Evolutionary conservation across 2,113 vertebrate species (phyloP), one percentile per base, ranked within the genome.

Genomic region (Protomyctophum bolini): DNA sequence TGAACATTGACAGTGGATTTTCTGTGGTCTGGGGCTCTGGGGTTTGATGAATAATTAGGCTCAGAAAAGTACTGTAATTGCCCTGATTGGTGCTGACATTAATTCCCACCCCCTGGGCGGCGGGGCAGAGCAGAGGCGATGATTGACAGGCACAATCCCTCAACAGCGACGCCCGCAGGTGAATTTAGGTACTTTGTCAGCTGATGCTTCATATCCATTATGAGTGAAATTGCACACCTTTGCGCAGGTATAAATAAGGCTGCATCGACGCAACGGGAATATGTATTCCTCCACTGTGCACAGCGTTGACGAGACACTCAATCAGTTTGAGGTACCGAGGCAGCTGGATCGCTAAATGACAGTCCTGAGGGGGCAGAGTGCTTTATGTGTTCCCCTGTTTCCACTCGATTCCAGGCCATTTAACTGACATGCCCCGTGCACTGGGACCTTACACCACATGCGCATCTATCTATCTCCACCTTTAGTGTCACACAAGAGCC

Each of bases 291-390:
- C 64, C 57, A 55, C 51, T 12, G 54, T 56, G 79, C 77, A 75
- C 74, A 66, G 21, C 58, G 61, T 28, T 33, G 55, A 75, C 59
- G 62, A 82, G 67, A 75, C 83, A 63, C 29, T 59, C 58, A 2
- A 85, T 87, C 80, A 86, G 2, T 80, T 67, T 82, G 85, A 85
- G 81, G 58, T 67, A 76, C n/a, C 58, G 79, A 82, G 63, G 81
- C 74, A 72, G 63, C 60, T 47, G 14, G 69, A 64, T 41, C 3
- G 65, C 75, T 85, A 79, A 87, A 86, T 87, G 78, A 88, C 81
- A 81, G 67, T 80, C 69, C 70, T 82, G 85, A 21, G 82, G 80
- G 80, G 82, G 70, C 84, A 75, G 67, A 84, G 47, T 70, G 76
- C 28, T 63, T 75, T 75, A 80, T 75, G 79, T 15, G 69, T 61